Evolutionary conservation across 2,888 invertebrate genomes (phyloP).

Genomic region (Lithophane leautieri): DNA sequence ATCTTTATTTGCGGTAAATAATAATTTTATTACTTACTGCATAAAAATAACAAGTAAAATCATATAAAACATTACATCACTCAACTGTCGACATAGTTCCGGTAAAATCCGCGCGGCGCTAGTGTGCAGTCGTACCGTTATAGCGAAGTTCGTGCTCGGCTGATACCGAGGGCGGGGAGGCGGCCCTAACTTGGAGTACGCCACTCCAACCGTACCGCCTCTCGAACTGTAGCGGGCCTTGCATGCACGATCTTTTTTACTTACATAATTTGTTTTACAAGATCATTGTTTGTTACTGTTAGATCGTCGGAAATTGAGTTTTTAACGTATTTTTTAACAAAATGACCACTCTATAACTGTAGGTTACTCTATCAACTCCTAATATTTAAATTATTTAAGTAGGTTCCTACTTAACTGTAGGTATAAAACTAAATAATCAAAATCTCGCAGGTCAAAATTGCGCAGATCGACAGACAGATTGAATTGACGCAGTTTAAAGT

Average conservation of each 20-base stretch:
- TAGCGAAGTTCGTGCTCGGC: constrained; percentile 61
- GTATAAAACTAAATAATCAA: not conserved
- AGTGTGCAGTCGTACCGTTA: constrained; percentile 74
- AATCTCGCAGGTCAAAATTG: not conserved
- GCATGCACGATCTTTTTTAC: constrained; percentile 26
- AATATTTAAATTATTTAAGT: not conserved
- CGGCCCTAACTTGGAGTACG: constrained; percentile 71
- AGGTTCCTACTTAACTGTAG: too few relatives aligned
- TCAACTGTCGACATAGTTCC: constrained; percentile 51
- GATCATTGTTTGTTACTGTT: constrained; percentile 21
- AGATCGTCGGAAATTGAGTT: not conserved
- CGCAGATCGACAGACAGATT: not conserved
- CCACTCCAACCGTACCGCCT: constrained; percentile 59
- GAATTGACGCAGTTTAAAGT: not conserved
- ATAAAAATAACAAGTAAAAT: constrained; percentile 7
- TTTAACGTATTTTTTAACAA: not conserved
- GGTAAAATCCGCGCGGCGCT: constrained; percentile 67
- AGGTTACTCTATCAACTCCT: not conserved
- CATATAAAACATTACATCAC: constrained; percentile 34
- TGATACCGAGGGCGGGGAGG: constrained; percentile 67
- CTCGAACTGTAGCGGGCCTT: constrained; percentile 27
- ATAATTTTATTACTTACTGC: not conserved
- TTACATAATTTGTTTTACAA: constrained; percentile 31
- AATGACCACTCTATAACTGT: not conserved
- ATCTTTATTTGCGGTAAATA: not conserved